Evolutionary conservation across 1,140 invertebrate genomes (phyloP), one percentile per base, ranked within the genome.

Genomic region (Drosophila hydei): DNA sequence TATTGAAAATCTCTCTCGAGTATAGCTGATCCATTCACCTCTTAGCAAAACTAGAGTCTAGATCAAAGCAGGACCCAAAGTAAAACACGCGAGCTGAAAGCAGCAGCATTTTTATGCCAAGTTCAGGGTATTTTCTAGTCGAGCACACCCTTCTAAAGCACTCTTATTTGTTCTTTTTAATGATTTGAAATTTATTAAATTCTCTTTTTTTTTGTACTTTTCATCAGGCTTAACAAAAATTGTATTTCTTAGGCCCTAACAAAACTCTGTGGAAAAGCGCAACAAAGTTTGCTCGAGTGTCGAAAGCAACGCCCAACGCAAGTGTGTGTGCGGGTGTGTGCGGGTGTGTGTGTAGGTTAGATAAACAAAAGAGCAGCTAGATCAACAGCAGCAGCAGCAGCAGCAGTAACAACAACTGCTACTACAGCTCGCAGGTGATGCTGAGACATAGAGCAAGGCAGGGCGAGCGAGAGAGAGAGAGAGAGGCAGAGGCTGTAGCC

Each of bases 291-390:
- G 52, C 48, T 70, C 60, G 55, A 68, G 48, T 59, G 59, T 45
- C 33, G 43, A n/a, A n/a, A n/a, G 52, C 30, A 33, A 48, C 69
- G 38, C 62, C 14, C 14, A 55, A 43, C 36, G 18, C 16, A 38
- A 59, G 16, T 23, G 27, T 54, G 27, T 58, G n/a, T 27, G 11
- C 54, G 21, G 40, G 52, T 75, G 62, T 48, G 61, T 55, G 48
- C 62, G 45, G 54, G 48, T 40, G 42, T 45, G 51, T 67, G 69
- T 68, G 30, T 73, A 38, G 47, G 69, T 69, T 63, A 77, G 54
- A 79, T 74, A 79, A 79, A 75, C 65, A 72, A 68, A 75, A 19
- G 63, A 58, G 71, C 77, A 79, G 72, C 72, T 54, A 74, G 59
- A 64, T 61, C 59, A 78, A 78, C 59, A 78, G 56, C 56, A 23